phyloP scores from a whole-genome alignment of 2,797 vertebrate species.

The Silurus aristotelis region DNA sequence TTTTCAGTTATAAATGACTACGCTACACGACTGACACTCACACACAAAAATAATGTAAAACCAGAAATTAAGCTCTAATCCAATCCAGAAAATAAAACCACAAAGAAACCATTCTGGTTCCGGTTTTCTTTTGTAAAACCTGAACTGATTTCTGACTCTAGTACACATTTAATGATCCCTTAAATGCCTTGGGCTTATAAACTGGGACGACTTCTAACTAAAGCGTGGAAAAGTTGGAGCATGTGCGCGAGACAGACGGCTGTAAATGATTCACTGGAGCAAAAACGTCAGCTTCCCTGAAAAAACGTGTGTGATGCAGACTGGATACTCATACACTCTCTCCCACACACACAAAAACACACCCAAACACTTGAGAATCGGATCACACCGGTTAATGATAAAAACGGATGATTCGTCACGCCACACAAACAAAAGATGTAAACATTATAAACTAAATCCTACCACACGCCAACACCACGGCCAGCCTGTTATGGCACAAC shows the following conservation, averaged over 20 bases:
- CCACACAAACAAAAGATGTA: slow-evolving; percentile 14
- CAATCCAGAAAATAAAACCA: background rate
- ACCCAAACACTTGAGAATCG: slow-evolving; percentile 1
- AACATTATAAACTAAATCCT: slow-evolving; percentile 7
- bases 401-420: slow-evolving; percentile 36
- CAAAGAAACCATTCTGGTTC: background rate
- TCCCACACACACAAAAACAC: slow-evolving; percentile 1
- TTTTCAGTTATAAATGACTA: background rate
- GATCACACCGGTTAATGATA: slow-evolving; percentile 18
- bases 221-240: background rate
- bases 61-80: background rate
- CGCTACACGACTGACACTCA: background rate
- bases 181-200: slow-evolving; percentile 24
- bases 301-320: slow-evolving; percentile 19
- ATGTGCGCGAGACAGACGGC: background rate
- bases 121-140: background rate
- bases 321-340: slow-evolving; percentile 53
- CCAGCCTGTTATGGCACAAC: slow-evolving; percentile 19
- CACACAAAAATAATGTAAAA: background rate
- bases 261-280: slow-evolving; percentile 40
- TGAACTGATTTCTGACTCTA: slow-evolving; percentile 13
- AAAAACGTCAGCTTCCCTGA: slow-evolving; percentile 57
- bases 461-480: background rate
- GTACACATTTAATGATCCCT: background rate
- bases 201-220: background rate